Evolutionary conservation across 53 echinoderm and acorn worm species (phyloP).

Genomic region (Pentamera pediparva): DNA sequence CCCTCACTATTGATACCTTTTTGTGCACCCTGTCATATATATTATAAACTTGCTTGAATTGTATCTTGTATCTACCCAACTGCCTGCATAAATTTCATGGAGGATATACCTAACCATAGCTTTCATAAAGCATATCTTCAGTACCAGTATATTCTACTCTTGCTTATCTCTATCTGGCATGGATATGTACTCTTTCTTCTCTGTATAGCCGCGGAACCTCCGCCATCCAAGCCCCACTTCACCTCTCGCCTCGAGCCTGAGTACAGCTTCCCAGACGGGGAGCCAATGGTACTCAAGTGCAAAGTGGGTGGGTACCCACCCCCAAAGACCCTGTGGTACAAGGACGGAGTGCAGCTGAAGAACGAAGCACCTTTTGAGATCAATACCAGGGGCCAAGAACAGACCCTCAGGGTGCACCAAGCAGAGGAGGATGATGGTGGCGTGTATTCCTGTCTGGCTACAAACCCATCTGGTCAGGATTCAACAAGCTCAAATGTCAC

Average conservation of each 20-base stretch:
- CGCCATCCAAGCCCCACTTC: slow-evolving; percentile 31
- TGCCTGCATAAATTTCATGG: no score
- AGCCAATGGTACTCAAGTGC: slow-evolving; percentile 56
- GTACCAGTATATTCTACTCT: no score
- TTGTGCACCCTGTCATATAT: no score
- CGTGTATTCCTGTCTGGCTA: slow-evolving; percentile 58
- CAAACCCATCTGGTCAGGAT: slow-evolving; percentile 67
- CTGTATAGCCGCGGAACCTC: slow-evolving; percentile 20
- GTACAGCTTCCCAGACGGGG: slow-evolving; percentile 46
- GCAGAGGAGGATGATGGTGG: slow-evolving; percentile 61
- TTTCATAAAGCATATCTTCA: no score
- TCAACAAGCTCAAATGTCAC: slow-evolving; percentile 51
- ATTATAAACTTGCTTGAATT: no score
- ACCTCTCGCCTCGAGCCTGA: slow-evolving; percentile 13
- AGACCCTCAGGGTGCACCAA: neutral
- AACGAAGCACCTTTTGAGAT: slow-evolving; percentile 42
- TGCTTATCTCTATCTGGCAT: no score
- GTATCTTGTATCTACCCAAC: no score
- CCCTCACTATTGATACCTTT: no score
- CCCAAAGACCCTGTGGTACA: slow-evolving; percentile 76
- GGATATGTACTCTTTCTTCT: no score
- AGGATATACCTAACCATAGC: no score
- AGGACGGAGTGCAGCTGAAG: slow-evolving; percentile 55
- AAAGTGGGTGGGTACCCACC: slow-evolving; percentile 67
- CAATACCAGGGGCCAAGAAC: slow-evolving; percentile 4